These are phyloP conservation scores for Menura novaehollandiae DNA, from an alignment of 2,113 vertebrate species.

Conservation along the genomic window DNA sequence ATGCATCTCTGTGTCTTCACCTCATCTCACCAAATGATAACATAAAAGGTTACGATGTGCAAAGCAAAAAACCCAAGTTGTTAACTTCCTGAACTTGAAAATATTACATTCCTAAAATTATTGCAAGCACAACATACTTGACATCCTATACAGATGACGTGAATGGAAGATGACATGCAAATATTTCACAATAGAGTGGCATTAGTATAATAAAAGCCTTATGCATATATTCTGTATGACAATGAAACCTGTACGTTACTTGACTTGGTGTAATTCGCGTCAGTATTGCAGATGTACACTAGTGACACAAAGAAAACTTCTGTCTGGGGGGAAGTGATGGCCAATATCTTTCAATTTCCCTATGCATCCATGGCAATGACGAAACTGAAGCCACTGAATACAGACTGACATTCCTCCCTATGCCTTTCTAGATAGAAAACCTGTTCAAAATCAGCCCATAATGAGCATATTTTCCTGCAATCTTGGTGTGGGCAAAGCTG, in stretches of 20 bases:
- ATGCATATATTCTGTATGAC: background rate
- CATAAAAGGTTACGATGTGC: constrained; percentile 65
- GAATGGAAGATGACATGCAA: constrained; percentile 43
- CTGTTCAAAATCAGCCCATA: background rate
- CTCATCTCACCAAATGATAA: constrained; percentile 54
- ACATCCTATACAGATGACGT: constrained; percentile 54
- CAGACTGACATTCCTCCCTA: background rate
- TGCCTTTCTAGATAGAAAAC: background rate
- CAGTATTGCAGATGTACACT: constrained; percentile 36
- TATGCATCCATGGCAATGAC: background rate
- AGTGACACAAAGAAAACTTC: constrained; percentile 18
- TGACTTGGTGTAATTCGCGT: constrained; percentile 35
- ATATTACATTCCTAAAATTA: constrained; percentile 55
- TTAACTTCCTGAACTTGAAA: constrained; percentile 73
- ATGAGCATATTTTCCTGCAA: background rate
- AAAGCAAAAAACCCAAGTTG: constrained; percentile 62
- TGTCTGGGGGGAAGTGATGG: background rate
- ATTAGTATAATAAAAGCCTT: background rate
- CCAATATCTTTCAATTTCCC: background rate
- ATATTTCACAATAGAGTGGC: background rate
- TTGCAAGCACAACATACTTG: constrained; percentile 47
- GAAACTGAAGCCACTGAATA: background rate
- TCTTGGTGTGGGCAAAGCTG: background rate
- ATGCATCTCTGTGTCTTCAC: background rate
- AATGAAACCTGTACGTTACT: constrained; percentile 54